phyloP scores from a whole-genome alignment of 2,888 invertebrate species.

The Trichacis sp. region DNA sequence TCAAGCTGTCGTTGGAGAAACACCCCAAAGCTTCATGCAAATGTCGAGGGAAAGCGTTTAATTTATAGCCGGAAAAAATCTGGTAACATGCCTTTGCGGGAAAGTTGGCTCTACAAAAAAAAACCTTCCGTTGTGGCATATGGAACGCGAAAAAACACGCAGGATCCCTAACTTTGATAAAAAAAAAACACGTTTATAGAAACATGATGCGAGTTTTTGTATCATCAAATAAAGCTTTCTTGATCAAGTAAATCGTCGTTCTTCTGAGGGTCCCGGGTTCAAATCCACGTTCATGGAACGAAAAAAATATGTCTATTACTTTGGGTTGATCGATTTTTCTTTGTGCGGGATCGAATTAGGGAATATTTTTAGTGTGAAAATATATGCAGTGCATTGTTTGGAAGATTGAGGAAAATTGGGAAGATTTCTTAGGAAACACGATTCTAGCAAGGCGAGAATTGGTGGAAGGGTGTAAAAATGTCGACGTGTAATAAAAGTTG shows the following conservation, averaged over 20 bases:
- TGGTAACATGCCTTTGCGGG: slow-evolving; percentile 10
- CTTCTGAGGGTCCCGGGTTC: too few species aligned
- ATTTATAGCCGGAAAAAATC: slow-evolving; percentile 29
- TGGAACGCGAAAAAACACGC: too few species aligned
- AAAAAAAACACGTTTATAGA: too few species aligned
- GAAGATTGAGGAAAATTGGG: slow-evolving; percentile 28
- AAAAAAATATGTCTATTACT: not conserved
- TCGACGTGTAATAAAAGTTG: slow-evolving; percentile 14
- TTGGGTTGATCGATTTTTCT: not conserved
- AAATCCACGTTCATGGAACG: too few species aligned
- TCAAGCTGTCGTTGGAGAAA: slow-evolving; percentile 54
- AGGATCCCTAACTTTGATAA: too few species aligned
- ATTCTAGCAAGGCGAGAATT: slow-evolving; percentile 7
- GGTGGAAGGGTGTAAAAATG: slow-evolving; percentile 7
- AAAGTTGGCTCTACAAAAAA: too few species aligned
- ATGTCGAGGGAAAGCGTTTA: slow-evolving; percentile 25
- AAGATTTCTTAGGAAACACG: too few species aligned
- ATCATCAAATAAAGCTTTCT: too few species aligned
- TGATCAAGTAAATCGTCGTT: too few species aligned
- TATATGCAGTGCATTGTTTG: slow-evolving; percentile 1
- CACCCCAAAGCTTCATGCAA: slow-evolving; percentile 35
- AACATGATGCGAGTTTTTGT: too few species aligned
- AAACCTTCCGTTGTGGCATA: too few species aligned
- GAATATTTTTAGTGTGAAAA: not conserved
- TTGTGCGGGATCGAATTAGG: not conserved